Evolutionary conservation across 1,140 invertebrate genomes (phyloP), one percentile per base, ranked within the genome.

Genomic region (Lepidotrigona ventralis): DNA sequence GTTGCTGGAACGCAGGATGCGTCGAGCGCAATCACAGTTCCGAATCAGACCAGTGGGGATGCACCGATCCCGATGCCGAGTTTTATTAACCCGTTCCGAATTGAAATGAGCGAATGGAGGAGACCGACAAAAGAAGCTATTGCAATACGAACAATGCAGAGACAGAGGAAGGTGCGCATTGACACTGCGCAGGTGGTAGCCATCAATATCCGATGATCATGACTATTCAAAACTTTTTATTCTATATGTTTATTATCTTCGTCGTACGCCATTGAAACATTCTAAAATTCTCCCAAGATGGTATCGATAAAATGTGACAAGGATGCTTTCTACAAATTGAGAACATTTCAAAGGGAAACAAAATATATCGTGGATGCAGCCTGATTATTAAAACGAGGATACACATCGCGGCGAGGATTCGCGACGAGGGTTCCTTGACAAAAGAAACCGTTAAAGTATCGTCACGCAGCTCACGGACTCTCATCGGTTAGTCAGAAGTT

Each of bases 361-460:
- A 21, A 54, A 29, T 29, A 23, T 21, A 72, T 46, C 79, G 53
- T 68, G 56, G n/a, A n/a, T 63, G 63, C 63, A 51, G 51, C 1
- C 19, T 21, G 56, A 71, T 53, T 84, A 69, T 75, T n/a, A 56
- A 63, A 66, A 69, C 54, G 26, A 11, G 39, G 29, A 51, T 29
- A 70, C 33, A 58, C n/a, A 63, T 19, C 21, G 29, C 53, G 23
- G 54, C 4, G 11, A 78, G 63, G 66, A 84, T 64, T 56, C 53
- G 12, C 54, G 63, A 64, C 15, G 58, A 60, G 58, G 53, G 64
- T 17, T 4, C 17, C 14, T 63, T 60, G 63, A 84, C 82, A 85
- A 88, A 88, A 88, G 86, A 77, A 88, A 88, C 87, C 86, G 87
- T 88, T 88, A 84, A 88, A 73, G 64, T 29, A 64, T 80, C 80